These are phyloP conservation scores for Harpagifer antarcticus DNA, from an alignment of 2,797 vertebrate genomes.

Conservation along the genomic window DNA sequence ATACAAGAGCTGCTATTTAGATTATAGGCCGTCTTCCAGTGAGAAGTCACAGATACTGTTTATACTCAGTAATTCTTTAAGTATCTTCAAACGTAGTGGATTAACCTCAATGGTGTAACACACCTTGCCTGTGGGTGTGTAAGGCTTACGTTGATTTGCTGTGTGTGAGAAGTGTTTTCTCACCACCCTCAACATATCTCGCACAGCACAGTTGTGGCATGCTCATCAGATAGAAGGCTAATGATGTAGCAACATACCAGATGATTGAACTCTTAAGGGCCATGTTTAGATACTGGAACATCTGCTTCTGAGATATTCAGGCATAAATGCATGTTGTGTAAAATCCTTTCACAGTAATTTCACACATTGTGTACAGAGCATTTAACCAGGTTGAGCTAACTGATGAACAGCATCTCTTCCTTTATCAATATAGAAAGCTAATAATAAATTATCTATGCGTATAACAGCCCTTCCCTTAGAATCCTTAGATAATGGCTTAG, in stretches of 20 bases:
- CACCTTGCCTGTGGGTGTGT: constrained; percentile 39
- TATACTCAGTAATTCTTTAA: constrained; percentile 49
- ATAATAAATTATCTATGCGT: constrained; percentile 20
- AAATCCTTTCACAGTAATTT: constrained; percentile 7
- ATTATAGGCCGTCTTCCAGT: not conserved
- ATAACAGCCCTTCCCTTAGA: constrained; percentile 30
- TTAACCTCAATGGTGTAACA: constrained; percentile 50
- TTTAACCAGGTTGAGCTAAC: not conserved
- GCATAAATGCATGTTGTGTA: not conserved
- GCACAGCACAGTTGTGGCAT: constrained; percentile 29
- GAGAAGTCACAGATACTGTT: constrained; percentile 21
- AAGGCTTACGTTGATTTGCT: constrained; percentile 61
- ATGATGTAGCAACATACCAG: constrained; percentile 33
- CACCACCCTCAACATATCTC: constrained; percentile 40
- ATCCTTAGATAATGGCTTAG: constrained; percentile 53
- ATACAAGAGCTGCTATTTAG: constrained; percentile 2
- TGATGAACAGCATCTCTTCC: constrained; percentile 3
- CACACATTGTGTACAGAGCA: constrained; percentile 12
- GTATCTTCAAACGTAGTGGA: constrained; percentile 51
- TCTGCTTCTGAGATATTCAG: constrained; percentile 29
- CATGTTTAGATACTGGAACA: constrained; percentile 38
- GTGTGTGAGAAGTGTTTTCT: constrained; percentile 40
- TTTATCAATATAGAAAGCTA: constrained; percentile 16
- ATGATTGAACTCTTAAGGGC: constrained; percentile 13
- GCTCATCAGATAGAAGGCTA: constrained; percentile 43